Conservation (phyloP, 2,888 invertebrate genomes). For the Pardosa pseudoannulata region DNA sequence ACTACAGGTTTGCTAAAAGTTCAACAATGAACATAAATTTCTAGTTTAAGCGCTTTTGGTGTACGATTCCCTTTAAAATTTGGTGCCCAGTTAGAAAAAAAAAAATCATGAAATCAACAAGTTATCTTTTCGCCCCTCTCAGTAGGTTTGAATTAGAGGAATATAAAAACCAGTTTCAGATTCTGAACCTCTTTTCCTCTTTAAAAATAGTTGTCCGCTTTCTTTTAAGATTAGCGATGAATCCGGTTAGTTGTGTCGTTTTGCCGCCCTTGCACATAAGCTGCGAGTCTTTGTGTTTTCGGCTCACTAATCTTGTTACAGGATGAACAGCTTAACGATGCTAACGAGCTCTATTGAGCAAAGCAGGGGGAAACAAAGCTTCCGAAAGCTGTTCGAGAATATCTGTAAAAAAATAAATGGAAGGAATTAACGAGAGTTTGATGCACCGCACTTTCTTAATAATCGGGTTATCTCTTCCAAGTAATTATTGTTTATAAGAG, state of each 20-base stretch:
- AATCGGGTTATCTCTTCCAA: not conserved
- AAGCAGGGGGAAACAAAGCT: slow-evolving; percentile 26
- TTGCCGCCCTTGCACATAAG: not conserved
- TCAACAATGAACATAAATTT: too few species aligned
- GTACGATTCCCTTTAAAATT: too few species aligned
- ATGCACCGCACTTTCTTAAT: not conserved
- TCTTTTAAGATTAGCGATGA: not conserved
- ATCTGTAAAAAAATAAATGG: not conserved
- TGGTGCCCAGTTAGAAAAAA: too few species aligned
- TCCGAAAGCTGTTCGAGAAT: slow-evolving; percentile 1
- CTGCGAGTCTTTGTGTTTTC: slow-evolving; percentile 42
- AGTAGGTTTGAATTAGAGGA: not conserved
- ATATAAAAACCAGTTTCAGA: not conserved
- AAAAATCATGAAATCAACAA: too few species aligned
- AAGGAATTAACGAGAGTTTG: not conserved
- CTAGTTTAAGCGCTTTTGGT: too few species aligned
- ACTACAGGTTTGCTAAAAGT: too few species aligned
- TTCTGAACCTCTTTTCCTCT: not conserved
- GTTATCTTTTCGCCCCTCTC: too few species aligned
- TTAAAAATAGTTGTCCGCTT: not conserved
- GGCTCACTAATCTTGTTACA: slow-evolving; percentile 55
- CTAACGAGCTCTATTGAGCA: slow-evolving; percentile 53
- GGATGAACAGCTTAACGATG: slow-evolving; percentile 52
- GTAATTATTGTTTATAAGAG: not conserved
- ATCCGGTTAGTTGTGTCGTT: slow-evolving; percentile 33